Conservation (phyloP, 2,888 invertebrate genomes). For the Trissolcus brochymenae region DNA sequence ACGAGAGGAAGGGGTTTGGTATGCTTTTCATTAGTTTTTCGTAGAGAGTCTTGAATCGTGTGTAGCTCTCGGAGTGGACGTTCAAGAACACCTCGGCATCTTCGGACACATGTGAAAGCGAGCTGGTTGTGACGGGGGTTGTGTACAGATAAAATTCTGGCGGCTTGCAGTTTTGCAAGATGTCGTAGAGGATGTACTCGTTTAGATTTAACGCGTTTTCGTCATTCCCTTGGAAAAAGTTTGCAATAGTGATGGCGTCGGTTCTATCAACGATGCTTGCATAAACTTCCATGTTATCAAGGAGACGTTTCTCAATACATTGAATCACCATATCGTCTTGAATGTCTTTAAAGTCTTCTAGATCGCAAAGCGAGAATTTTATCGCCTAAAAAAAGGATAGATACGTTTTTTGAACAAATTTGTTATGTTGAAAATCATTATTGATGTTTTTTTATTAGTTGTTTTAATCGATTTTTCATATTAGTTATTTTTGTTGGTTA, state of each 20-base stretch:
- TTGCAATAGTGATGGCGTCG: background rate
- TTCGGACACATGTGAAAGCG: conserved; percentile 20
- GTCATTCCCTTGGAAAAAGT: background rate
- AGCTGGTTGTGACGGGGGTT: background rate
- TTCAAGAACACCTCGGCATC: conserved; percentile 27
- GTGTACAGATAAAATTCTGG: background rate
- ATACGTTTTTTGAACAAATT: background rate
- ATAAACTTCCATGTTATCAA: conserved; percentile 2
- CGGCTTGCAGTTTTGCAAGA: conserved; percentile 11
- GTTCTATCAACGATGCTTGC: background rate
- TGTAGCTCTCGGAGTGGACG: background rate
- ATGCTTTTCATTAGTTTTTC: conserved; percentile 6
- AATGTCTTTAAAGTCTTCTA: background rate
- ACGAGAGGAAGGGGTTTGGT: conserved; percentile 6
- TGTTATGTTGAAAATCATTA: no score
- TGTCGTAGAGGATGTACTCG: conserved; percentile 5
- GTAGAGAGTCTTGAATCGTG: conserved; percentile 6
- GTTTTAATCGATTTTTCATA: no score
- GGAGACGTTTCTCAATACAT: conserved; percentile 3
- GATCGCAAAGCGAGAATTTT: conserved; percentile 78
- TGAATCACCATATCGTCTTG: background rate
- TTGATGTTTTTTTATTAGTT: no score
- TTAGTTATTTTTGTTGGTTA: no score
- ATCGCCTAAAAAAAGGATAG: conserved; percentile 78
- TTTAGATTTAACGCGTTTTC: conserved; percentile 20